phyloP scores from a whole-genome alignment of 2,888 invertebrate genomes.

The Agrochola lychnidis region DNA sequence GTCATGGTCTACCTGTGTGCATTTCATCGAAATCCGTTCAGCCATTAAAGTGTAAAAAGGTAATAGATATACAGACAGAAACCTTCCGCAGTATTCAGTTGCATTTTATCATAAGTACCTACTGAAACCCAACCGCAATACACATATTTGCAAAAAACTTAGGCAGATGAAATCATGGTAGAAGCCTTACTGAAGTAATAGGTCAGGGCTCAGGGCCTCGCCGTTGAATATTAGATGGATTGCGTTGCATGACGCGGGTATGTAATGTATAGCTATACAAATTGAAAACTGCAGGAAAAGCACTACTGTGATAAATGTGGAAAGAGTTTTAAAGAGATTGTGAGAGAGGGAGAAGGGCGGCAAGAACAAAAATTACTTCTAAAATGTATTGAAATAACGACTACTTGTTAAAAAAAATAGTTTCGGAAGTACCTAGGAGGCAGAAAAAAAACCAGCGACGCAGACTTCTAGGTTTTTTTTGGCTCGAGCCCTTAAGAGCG shows the following conservation, averaged over 20 bases:
- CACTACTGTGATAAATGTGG: not conserved
- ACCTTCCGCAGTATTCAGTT: not conserved
- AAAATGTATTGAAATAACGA: not conserved
- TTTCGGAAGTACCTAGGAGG: no score
- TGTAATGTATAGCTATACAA: slow-evolving; percentile 1
- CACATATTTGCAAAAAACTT: slow-evolving; percentile 1
- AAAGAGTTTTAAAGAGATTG: no score
- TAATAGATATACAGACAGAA: no score
- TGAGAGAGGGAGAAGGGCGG: not conserved
- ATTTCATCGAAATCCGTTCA: no score
- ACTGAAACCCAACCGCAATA: not conserved
- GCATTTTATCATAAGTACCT: not conserved
- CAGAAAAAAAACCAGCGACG: not conserved
- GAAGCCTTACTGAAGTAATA: slow-evolving; percentile 45
- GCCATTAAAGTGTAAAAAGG: no score
- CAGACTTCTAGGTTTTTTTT: not conserved
- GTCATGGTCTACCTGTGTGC: no score
- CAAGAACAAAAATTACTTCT: no score
- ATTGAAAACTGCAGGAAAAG: not conserved
- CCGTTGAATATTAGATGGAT: slow-evolving; percentile 48
- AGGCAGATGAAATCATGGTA: slow-evolving; percentile 39
- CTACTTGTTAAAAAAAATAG: not conserved
- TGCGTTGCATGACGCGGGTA: slow-evolving; percentile 36
- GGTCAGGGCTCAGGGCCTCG: slow-evolving; percentile 39
- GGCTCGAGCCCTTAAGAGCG: not conserved